phyloP scores from a whole-genome alignment of 1,140 invertebrate species.

The Cheumatopsyche charites region DNA sequence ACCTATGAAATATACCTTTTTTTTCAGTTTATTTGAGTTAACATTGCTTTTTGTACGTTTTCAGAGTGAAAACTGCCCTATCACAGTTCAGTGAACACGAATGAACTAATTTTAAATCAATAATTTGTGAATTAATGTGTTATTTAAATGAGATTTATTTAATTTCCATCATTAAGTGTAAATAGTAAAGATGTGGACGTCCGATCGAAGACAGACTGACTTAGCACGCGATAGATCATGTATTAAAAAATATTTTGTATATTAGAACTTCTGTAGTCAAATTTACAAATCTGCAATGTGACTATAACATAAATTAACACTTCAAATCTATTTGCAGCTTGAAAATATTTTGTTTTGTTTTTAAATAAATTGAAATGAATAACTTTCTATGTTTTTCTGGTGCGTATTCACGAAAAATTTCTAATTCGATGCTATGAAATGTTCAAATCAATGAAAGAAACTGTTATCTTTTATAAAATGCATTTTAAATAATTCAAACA shows the following conservation, averaged over 20 bases:
- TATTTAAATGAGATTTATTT: constrained; percentile 19
- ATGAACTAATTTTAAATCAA: constrained; percentile 29
- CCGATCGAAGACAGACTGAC: constrained; percentile 47
- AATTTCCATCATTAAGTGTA: constrained; percentile 44
- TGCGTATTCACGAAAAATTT: too few species aligned
- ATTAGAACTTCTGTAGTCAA: constrained; percentile 49
- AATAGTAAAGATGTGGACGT: constrained; percentile 43
- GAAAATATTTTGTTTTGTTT: constrained; percentile 40
- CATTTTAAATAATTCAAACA: too few species aligned
- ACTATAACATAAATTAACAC: constrained; percentile 11
- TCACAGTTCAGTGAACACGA: constrained; percentile 46
- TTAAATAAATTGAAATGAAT: constrained; percentile 33
- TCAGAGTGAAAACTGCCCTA: constrained; percentile 47
- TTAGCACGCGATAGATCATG: constrained; percentile 42
- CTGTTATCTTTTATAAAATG: too few species aligned
- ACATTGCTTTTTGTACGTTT: constrained; percentile 22
- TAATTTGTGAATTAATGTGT: constrained; percentile 13
- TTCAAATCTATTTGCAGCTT: constrained; percentile 38
- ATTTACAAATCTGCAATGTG: constrained; percentile 44
- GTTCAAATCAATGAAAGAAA: too few species aligned
- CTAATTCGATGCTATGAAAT: too few species aligned
- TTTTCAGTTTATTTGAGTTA: neutral
- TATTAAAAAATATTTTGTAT: constrained; percentile 46
- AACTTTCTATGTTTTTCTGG: constrained; percentile 4
- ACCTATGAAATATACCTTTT: neutral